Base-by-base conservation (phyloP, 2,797 vertebrate genomes). In the Micropoecilia bifurca region DNA sequence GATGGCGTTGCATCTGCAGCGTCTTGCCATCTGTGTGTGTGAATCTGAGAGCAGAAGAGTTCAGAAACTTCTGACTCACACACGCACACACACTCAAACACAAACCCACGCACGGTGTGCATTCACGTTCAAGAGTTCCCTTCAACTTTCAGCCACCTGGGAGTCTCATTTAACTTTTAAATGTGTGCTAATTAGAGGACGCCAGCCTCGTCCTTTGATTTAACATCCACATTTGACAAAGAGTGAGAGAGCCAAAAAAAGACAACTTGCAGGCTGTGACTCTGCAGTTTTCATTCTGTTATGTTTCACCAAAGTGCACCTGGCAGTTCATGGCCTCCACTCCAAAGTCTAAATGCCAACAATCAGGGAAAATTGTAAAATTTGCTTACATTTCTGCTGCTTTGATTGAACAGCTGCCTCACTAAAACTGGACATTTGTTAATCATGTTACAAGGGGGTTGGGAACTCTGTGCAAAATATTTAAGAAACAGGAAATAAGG, bases 121-220 rank as follows among this genome's bases (percentile, higher is more conserved):
- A 25, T 79, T 76, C 61, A 50, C 71, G 59, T 74, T 71, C 47
- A 61, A 45, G 39, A 71, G 66, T 6, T 43, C 83, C 73, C 39
- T 69, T 82, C 80, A 80, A 85, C 84, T 84, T 68, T 82, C 74
- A 83, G 89, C 88, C 93, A 94, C 92, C 93, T 95, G 93, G 88
- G 92, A 92, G 78, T 85, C 92, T 94, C 88, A 95, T 95, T 95
- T 95, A 84, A 94, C 93, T 95, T 95, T 93, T 73, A 94, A 87
- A 95, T 95, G 72, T 90, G 90, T 92, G 90, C 89, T 95, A 94
- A 94, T 94, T 85, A 92, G 90, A 80, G 48, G 83, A 80, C 53
- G 20, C 85, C 85, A 82, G 84, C 87, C 81, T 90, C 77, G 80
- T 88, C 89, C 87, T 91, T 90, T 88, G 83, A 45, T 81, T 84